Evolutionary conservation across 2,797 vertebrate species (phyloP).

Genomic region (Parauchenoglanis ngamensis): DNA sequence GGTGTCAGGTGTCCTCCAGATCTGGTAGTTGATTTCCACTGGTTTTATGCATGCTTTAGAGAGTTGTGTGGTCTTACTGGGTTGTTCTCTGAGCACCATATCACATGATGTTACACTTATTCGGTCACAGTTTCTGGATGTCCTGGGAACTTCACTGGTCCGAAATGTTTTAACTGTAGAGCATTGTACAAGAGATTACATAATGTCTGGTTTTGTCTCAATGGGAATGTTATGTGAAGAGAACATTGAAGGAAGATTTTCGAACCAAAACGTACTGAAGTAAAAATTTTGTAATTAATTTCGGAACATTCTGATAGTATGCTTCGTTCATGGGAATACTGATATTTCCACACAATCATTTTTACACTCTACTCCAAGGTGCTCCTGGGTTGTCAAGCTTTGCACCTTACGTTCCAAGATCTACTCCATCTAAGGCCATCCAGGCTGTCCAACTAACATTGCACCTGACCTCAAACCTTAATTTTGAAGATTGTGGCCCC

Average conservation of each 20-base stretch:
- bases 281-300: neutral
- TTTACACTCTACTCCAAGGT: neutral
- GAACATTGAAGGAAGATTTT: neutral
- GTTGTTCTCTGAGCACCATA: neutral
- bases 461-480: neutral
- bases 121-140: neutral
- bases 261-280: neutral
- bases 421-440: neutral
- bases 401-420: neutral
- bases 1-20: neutral
- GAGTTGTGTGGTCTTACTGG: neutral
- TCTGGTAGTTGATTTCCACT: neutral
- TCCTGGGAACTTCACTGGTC: neutral
- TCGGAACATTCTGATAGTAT: neutral
- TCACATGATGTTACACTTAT: neutral
- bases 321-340: neutral
- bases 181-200: neutral
- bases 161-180: neutral
- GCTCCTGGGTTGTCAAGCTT: neutral
- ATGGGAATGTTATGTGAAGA: neutral
- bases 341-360: neutral
- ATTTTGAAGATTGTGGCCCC: neutral
- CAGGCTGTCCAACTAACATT: neutral
- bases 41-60: neutral
- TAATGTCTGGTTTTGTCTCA: neutral